These are phyloP conservation scores for Limanda limanda DNA, from an alignment of 2,113 vertebrate species.

Conservation along the genomic window DNA sequence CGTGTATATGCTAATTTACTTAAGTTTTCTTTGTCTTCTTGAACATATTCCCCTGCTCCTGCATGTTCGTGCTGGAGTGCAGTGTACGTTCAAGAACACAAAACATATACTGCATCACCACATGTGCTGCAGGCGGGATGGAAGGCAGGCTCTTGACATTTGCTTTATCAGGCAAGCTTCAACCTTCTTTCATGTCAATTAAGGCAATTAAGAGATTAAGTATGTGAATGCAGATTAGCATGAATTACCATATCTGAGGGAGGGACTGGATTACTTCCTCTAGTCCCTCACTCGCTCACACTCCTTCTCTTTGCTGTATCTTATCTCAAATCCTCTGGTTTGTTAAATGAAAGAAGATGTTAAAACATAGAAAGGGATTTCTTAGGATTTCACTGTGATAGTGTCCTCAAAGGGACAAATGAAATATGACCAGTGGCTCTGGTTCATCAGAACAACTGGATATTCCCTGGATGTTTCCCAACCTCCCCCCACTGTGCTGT, in stretches of 20 bases:
- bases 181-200: slow-evolving; percentile 74
- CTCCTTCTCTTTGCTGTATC: slow-evolving; percentile 11
- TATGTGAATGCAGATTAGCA: slow-evolving; percentile 69
- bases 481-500: not conserved
- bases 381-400: not conserved
- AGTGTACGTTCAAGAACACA: not conserved
- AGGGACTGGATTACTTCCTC: slow-evolving; percentile 49
- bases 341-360: not conserved
- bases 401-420: not conserved
- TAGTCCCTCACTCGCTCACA: slow-evolving; percentile 11
- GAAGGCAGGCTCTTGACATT: slow-evolving; percentile 48
- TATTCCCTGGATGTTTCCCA: not conserved
- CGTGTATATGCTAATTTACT: slow-evolving; percentile 3
- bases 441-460: slow-evolving; percentile 14
- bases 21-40: not conserved
- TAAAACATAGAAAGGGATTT: slow-evolving; percentile 12
- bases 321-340: slow-evolving; percentile 28
- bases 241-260: slow-evolving; percentile 70
- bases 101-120: not conserved
- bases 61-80: not conserved
- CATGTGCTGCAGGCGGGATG: slow-evolving; percentile 19
- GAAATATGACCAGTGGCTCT: not conserved
- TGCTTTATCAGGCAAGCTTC: slow-evolving; percentile 46
- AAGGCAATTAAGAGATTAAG: slow-evolving; percentile 79
- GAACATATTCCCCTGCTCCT: not conserved